Evolutionary conservation across 1,140 invertebrate species (phyloP).

Genomic region (Bombus turneri): DNA sequence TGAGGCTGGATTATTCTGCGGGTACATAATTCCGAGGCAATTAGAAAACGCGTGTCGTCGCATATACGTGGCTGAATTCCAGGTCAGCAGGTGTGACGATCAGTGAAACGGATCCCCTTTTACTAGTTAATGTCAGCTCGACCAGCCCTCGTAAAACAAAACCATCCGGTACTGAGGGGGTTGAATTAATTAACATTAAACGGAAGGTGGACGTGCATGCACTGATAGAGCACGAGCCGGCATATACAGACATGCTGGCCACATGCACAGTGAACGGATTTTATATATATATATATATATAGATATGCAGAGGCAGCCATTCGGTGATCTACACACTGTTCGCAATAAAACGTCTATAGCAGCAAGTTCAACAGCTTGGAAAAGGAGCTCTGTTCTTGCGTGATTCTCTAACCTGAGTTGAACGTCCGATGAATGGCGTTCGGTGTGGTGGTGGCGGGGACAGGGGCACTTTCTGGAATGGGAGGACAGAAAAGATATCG

Average conservation of each 20-base stretch:
- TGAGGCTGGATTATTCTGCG: background rate
- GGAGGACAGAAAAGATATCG: slow-evolving; percentile 74
- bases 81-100: slow-evolving; percentile 3
- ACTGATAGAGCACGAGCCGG: slow-evolving; percentile 38
- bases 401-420: slow-evolving; percentile 79
- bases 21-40: slow-evolving; percentile 6
- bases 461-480: slow-evolving; percentile 77
- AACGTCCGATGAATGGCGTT: slow-evolving; percentile 77
- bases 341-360: slow-evolving; percentile 56
- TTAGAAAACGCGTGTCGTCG: slow-evolving; percentile 11
- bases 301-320: slow-evolving; percentile 13
- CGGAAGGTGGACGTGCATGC: slow-evolving; percentile 38
- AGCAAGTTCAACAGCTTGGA: slow-evolving; percentile 66
- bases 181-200: slow-evolving; percentile 56
- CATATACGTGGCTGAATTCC: background rate
- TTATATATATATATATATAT: background rate
- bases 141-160: slow-evolving; percentile 44
- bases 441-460: slow-evolving; percentile 75
- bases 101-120: slow-evolving; percentile 21
- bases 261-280: slow-evolving; percentile 14
- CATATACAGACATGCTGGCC: slow-evolving; percentile 7
- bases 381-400: slow-evolving; percentile 71
- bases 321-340: slow-evolving; percentile 37
- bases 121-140: slow-evolving; percentile 29
- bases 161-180: background rate